These are phyloP conservation scores for Drosophila monieri DNA, from an alignment of 2,888 invertebrate genomes.

Conservation along the genomic window DNA sequence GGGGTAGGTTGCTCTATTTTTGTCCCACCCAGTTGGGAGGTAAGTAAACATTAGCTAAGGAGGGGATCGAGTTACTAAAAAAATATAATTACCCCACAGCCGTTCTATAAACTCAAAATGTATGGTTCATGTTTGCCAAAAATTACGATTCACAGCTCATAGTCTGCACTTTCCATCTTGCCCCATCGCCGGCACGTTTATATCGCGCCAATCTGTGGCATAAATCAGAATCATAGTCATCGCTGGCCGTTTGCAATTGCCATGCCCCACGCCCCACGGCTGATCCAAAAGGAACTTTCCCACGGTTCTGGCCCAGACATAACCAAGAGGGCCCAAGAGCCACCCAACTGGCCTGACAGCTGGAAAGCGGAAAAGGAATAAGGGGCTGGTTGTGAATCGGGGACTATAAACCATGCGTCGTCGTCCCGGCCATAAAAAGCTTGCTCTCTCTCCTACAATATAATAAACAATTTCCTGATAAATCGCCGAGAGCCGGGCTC, in stretches of 20 bases:
- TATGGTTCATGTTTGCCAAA: constrained; percentile 5
- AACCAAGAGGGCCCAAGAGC: constrained; percentile 35
- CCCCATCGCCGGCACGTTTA: constrained; percentile 50
- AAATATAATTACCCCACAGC: neutral
- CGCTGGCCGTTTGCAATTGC: constrained; percentile 37
- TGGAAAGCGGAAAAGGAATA: constrained; percentile 5
- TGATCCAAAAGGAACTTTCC: constrained; percentile 59
- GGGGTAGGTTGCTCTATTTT: constrained; percentile 36
- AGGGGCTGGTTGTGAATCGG: neutral
- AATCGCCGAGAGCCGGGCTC: constrained; percentile 53
- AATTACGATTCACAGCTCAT: constrained; percentile 24
- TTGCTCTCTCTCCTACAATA: constrained; percentile 66
- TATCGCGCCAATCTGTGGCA: constrained; percentile 64
- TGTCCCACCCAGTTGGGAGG: constrained; percentile 7
- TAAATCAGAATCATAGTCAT: constrained; percentile 66
- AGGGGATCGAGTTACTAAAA: constrained; percentile 12
- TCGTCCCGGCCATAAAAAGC: constrained; percentile 61
- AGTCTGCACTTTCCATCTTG: constrained; percentile 16
- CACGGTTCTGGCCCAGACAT: constrained; percentile 58
- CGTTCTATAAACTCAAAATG: neutral
- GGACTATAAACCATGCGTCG: constrained; percentile 64
- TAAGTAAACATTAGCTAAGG: constrained; percentile 33
- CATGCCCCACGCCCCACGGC: constrained; percentile 22
- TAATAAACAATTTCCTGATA: constrained; percentile 78
- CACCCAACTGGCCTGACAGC: constrained; percentile 46